Evolutionary conservation across 1,140 invertebrate species (phyloP), one percentile per base, ranked within the genome.

Genomic region (Hylyphantes graminicola): DNA sequence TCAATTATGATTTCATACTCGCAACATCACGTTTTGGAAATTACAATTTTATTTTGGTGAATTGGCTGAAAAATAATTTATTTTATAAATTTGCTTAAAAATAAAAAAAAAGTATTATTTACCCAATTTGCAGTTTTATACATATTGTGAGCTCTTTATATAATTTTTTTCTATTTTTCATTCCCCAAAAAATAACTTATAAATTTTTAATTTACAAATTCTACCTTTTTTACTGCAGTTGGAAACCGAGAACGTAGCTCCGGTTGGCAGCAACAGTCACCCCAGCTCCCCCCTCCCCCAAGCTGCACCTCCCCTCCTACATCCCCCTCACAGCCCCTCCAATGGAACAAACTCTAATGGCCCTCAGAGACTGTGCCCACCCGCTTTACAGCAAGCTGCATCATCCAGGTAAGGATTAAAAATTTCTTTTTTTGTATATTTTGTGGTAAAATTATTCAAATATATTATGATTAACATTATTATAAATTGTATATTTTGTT

Each of bases 311-410:
- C 82, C 82, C 12, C 61, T 84, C 50, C 55, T 84, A 12, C 82
- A 76, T 9, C 73, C 73, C 21, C 82, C 82, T 11, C 82, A 84
- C n/a, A 84, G 82, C 54, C 82, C 82, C 21, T 67, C 82, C 11
- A 77, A 35, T 51, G 35, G 48, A 51, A 21, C 82, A 6, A 64
- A n/a, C 21, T n/a, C 55, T 9, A 75, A 55, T 68, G 57, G 54
- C 35, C 80, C 65, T 12, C 80, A 83, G n/a, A 59, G 82, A 15
- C n/a, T 75, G 15, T 84, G 82, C 61, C 82, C 82, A 61, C 82
- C 82, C 7, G 19, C 82, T 50, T 35, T 84, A 8, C 82, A 84
- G 17, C 81, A 84, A 61, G 82, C 82, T 17, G 77, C 65, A 61
- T 67, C 82, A 19, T 12, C 82, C 21, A 84, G 82, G 74, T 84